Base-by-base conservation (phyloP, 2,888 invertebrate species). In the Anodontia alba region DNA sequence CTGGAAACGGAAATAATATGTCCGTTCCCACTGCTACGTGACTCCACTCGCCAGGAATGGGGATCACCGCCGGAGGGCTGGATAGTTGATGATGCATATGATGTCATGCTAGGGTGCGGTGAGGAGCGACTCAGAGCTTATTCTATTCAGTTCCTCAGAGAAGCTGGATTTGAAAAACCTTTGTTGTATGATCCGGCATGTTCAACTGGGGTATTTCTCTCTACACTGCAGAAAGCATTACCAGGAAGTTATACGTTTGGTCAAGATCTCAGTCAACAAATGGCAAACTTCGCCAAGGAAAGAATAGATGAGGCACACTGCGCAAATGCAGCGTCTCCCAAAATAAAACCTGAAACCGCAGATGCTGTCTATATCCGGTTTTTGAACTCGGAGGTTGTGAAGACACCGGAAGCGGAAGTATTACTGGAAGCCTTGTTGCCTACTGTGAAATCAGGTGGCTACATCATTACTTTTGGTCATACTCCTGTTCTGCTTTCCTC, bases 261-360 rank as follows among this genome's bases (percentile, higher is more conserved):
- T 0, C 90, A 90, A 72, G 90, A 90, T 73, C 78, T 90, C 0
- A 89, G 89, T 68, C 84, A 84, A 70, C 87, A 88, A 66, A 90
- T 90, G 90, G 84, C 84, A 12, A 81, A 87, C 66, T 83, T 88
- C 42, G 84, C 88, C 1, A 81, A 80, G 54, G 78, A 86, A 29
- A 75, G 89, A 20, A 87, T 90, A 7, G 87, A 90, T 62, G 88
- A 90, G 74, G 90, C 88, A 29, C 87, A 89, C 51, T 88, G 87
- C 73, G 90, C 85, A 3, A 89, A 88, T 71, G 89, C 89, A 0
- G 76, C 88, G 66, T 69, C 80, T 26, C 89, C 90, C 20, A 80
- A 84, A 76, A 89, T 89, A 23, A 51, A 78, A 23, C 74, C 62
- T 0, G 88, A 82, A n/a, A 80, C 83, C n/a, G 90, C 89, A 20